These are phyloP conservation scores for Melanotaenia boesemani DNA, from an alignment of 2,797 vertebrate genomes.

Conservation along the genomic window DNA sequence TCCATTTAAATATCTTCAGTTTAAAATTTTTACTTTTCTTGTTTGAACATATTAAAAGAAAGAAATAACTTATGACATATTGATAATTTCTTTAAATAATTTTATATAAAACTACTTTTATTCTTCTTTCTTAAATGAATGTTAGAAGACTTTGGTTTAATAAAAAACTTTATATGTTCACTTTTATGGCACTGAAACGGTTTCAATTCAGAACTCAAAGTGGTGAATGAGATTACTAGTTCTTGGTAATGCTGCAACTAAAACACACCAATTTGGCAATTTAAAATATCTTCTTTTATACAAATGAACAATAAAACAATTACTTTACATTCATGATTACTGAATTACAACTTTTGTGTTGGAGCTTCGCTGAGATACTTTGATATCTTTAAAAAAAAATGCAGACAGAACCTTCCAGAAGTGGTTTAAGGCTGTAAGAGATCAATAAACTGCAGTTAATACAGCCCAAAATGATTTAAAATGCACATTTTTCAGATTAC, in stretches of 20 bases:
- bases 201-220: not conserved
- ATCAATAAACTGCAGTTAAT: not conserved
- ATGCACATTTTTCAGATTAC: not conserved
- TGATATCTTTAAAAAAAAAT: not conserved
- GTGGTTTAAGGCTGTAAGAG: not conserved
- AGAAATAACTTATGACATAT: no score
- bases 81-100: no score
- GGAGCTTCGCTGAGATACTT: not conserved
- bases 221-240: not conserved
- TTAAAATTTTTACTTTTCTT: no score
- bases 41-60: no score
- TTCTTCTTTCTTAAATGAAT: no score
- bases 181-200: not conserved
- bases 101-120: no score
- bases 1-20: no score
- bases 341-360: not conserved
- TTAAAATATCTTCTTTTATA: not conserved
- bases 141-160: not conserved
- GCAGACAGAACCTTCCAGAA: not conserved
- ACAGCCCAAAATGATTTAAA: not conserved
- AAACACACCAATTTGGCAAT: not conserved
- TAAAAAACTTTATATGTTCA: not conserved
- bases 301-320: not conserved
- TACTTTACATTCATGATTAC: not conserved
- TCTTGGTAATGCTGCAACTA: not conserved